Base-by-base conservation (phyloP, 2,113 vertebrate species). In the Theropithecus gelada region DNA sequence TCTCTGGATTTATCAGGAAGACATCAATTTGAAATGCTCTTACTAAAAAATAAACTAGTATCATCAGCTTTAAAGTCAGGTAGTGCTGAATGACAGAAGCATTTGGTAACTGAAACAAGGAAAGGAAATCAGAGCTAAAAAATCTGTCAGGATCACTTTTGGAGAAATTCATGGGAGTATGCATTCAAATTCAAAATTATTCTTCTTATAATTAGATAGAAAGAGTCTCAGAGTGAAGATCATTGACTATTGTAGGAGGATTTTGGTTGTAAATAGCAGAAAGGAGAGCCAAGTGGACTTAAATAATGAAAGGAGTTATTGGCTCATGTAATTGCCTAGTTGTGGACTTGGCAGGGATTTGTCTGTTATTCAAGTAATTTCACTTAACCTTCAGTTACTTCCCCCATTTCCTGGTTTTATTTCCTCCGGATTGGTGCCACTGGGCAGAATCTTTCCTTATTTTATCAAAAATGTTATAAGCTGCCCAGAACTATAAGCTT, bases 1-100 rank as follows among this genome's bases (percentile, higher is more conserved):
- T n/a, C 89, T 45, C 70, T 92, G 88, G 88, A 90, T 30, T 94
- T 43, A 88, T 82, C 25, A 64, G 45, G 45, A 95, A 94, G 11
- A 72, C 66, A 84, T 80, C 59, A 81, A 66, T 90, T 64, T 70
- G 72, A 91, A 94, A 66, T 85, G 43, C 20, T 91, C 22, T 93
- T 61, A 90, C 61, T 87, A 23, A 83, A 73, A 95, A 73, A 32
- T 55, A 17, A 78, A 50, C 40, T 45, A 52, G 80, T 61, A 55
- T 32, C 83, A 38, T 52, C 68, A 81, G n/a, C 59, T 90, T 73
- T 94, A 66, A 57, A 52, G 61, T 73, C 72, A 78, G 32, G 59
- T 76, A 88, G 78, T 75, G 8, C 12, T 38, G 40, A 96, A 48
- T 75, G 73, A 70, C 52, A 94, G 73, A 82, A 70, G 27, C 38